phyloP scores from a whole-genome alignment of 2,113 vertebrate species.

The Paramormyrops kingsleyae region DNA sequence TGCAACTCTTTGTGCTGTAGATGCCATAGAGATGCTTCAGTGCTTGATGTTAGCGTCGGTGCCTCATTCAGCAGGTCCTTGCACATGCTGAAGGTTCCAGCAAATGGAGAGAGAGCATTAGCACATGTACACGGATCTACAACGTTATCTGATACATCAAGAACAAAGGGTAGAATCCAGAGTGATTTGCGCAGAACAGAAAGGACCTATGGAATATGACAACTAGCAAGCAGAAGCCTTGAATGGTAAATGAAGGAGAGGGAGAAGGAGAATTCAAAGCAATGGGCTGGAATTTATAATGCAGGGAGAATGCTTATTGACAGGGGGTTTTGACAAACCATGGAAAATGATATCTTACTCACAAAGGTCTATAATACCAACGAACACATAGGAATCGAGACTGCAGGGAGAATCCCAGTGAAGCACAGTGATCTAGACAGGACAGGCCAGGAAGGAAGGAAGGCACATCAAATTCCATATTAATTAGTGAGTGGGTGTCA shows the following conservation, averaged over 20 bases:
- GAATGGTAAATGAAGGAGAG: neutral
- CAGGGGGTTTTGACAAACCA: neutral
- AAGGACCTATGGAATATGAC: neutral
- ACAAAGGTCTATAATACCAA: neutral
- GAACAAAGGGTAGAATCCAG: neutral
- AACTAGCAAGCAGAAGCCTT: neutral
- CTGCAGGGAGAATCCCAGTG: neutral
- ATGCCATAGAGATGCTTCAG: neutral
- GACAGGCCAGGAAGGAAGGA: neutral
- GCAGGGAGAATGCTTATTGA: neutral
- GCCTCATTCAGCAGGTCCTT: neutral
- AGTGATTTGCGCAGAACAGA: neutral
- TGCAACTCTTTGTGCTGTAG: neutral
- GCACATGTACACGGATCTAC: neutral
- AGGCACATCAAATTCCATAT: neutral
- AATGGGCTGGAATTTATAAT: neutral
- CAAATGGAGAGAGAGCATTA: neutral
- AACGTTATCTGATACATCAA: neutral
- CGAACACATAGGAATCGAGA: neutral
- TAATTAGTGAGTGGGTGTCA: slow-evolving; percentile 7
- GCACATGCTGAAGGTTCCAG: neutral
- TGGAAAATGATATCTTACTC: neutral
- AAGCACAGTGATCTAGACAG: neutral
- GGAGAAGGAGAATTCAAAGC: neutral
- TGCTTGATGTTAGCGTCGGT: neutral